Evolutionary conservation across 2,888 invertebrate genomes (phyloP).

Genomic region (Drosophila incognita): DNA sequence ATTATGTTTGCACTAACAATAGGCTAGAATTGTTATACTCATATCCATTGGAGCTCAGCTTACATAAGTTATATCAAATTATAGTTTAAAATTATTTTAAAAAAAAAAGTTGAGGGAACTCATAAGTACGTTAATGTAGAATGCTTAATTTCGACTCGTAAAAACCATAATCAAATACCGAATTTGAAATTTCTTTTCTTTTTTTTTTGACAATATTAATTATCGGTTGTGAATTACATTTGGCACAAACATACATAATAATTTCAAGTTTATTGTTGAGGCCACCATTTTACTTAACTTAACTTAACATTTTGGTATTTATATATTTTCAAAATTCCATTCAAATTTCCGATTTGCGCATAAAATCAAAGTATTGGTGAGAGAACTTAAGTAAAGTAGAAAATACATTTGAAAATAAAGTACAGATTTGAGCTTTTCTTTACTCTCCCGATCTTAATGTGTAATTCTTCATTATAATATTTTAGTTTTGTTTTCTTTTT

Average conservation of each 20-base stretch:
- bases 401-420: slow-evolving; percentile 25
- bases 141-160: not conserved
- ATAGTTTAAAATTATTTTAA: slow-evolving; percentile 11
- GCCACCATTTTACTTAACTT: not conserved
- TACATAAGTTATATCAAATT: slow-evolving; percentile 9
- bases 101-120: slow-evolving; percentile 22
- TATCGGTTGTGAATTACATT: slow-evolving; percentile 21
- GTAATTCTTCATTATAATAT: slow-evolving; percentile 34
- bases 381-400: slow-evolving; percentile 9
- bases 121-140: slow-evolving; percentile 7
- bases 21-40: slow-evolving; percentile 26
- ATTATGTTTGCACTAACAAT: slow-evolving; percentile 46
- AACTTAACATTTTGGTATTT: slow-evolving; percentile 18
- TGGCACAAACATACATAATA: slow-evolving; percentile 38
- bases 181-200: slow-evolving; percentile 1
- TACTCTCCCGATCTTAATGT: slow-evolving; percentile 20
- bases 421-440: slow-evolving; percentile 35
- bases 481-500: slow-evolving; percentile 22
- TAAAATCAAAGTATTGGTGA: slow-evolving; percentile 8
- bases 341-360: not conserved
- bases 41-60: slow-evolving; percentile 20
- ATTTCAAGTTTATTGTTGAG: slow-evolving; percentile 9
- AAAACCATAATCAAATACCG: not conserved
- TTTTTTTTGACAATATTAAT: slow-evolving; percentile 18
- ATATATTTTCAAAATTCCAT: not conserved